Evolutionary conservation across 2,113 vertebrate species (phyloP), one percentile per base, ranked within the genome.

Genomic region (Dipodomys merriami): DNA sequence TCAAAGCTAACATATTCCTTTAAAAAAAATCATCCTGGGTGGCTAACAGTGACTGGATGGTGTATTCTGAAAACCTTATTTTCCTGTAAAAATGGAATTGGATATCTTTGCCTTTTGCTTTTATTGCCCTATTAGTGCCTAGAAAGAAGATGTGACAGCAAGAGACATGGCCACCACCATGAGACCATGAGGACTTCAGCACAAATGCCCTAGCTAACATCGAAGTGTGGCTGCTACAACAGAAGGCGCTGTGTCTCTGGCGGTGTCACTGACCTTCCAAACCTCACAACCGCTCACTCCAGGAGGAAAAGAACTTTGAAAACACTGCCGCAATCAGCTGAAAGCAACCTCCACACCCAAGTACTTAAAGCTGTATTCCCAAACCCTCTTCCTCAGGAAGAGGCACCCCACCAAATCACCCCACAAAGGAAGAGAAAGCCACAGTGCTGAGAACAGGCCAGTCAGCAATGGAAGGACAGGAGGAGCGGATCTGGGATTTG

Each of bases 191-290:
- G 60, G 79, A 39, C 25, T 15, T 3, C 19, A 35, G 15, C 8
- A 15, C 11, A 30, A 87, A 35, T 8, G 5, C 71, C 29, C 16
- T 67, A 18, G 49, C 7, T 33, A 35, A 1, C 30, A 20, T 5
- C 5, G 13, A 49, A 29, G 29, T 9, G n/a, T 0, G 2, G 18
- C n/a, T 7, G 19, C 62, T 49, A 62, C 25, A 20, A 33, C 22
- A 46, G n/a, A 8, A 11, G 15, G 2, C 0, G 2, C 6, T 9
- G 27, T 12, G 12, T 16, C 5, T 1, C 29, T 4, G 11, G 29
- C 0, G 4, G 30, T 9, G 30, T 18, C n/a, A 10, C 2, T 13
- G 23, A n/a, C 23, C 53, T 57, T 57, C 53, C 13, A 57, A 18
- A 44, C 22, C 30, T 72, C 73, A 72, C 25, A 33, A 15, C 23